Evolutionary conservation across 2,888 invertebrate species (phyloP).

Genomic region (Polietes domitor): DNA sequence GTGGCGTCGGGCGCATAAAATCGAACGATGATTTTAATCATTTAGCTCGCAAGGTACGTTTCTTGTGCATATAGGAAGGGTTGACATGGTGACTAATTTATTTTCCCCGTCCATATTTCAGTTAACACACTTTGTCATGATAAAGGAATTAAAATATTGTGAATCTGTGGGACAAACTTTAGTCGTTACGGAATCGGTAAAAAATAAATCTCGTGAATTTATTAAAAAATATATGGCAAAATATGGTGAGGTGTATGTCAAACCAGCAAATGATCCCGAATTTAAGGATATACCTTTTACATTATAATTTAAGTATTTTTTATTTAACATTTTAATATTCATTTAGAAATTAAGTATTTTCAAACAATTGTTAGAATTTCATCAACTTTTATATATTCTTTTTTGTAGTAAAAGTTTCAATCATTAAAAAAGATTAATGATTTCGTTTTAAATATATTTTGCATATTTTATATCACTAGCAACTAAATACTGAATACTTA

Average conservation of each 20-base stretch:
- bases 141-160: constrained; percentile 96
- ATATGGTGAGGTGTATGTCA: constrained; percentile 86
- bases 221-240: constrained; percentile 98
- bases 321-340: background rate
- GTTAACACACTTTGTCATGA: constrained; percentile 97
- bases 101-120: constrained; percentile 80
- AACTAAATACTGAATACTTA: background rate
- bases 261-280: constrained; percentile 75
- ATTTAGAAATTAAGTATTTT: background rate
- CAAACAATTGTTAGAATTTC: constrained; percentile 25
- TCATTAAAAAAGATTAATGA: background rate
- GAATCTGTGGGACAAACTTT: constrained; percentile 82
- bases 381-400: background rate
- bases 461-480: background rate
- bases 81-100: background rate
- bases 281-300: constrained; percentile 74
- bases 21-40: constrained; percentile 96
- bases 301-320: constrained; percentile 58
- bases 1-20: constrained; percentile 91
- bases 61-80: background rate
- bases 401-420: background rate
- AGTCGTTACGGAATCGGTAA: constrained; percentile 83
- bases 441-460: background rate
- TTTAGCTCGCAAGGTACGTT: constrained; percentile 91
- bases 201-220: constrained; percentile 96